phyloP scores from a whole-genome alignment of 2,888 invertebrate genomes.

The Amphipoea oculea region DNA sequence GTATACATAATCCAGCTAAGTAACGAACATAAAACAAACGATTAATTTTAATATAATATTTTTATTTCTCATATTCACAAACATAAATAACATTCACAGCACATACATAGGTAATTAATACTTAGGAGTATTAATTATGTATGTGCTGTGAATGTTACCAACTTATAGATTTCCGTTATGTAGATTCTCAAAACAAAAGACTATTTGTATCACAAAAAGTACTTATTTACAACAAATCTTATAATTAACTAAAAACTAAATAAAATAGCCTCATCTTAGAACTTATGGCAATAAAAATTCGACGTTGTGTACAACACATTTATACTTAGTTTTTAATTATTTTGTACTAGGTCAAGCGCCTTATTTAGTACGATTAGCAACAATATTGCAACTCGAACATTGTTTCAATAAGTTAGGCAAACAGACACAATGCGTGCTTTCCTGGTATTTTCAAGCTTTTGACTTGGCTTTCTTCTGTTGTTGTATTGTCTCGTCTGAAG shows the following conservation, averaged over 20 bases:
- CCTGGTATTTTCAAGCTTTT: slow-evolving; percentile 42
- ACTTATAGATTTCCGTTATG: neutral
- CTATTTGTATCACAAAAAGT: neutral
- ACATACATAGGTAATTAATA: neutral
- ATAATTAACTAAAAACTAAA: neutral
- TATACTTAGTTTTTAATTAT: neutral
- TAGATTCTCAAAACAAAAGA: neutral
- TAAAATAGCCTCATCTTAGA: neutral
- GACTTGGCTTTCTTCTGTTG: slow-evolving; percentile 53
- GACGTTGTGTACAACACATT: neutral
- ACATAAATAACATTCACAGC: slow-evolving; percentile 18
- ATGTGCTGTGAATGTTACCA: too few relatives aligned
- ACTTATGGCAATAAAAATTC: slow-evolving; percentile 10
- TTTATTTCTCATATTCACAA: slow-evolving; percentile 17
- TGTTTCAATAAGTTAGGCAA: neutral
- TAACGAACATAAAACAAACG: slow-evolving; percentile 16
- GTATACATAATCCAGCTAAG: neutral
- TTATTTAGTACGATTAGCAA: slow-evolving; percentile 13
- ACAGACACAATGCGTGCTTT: slow-evolving; percentile 9
- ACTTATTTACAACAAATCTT: neutral
- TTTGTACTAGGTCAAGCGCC: slow-evolving; percentile 28
- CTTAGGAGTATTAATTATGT: too few relatives aligned
- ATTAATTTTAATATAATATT: too few relatives aligned
- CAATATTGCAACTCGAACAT: slow-evolving; percentile 1
- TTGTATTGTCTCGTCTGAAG: slow-evolving; percentile 71